Evolutionary conservation across 2,888 invertebrate genomes (phyloP).

Genomic region (Chelonus formosanus): DNA sequence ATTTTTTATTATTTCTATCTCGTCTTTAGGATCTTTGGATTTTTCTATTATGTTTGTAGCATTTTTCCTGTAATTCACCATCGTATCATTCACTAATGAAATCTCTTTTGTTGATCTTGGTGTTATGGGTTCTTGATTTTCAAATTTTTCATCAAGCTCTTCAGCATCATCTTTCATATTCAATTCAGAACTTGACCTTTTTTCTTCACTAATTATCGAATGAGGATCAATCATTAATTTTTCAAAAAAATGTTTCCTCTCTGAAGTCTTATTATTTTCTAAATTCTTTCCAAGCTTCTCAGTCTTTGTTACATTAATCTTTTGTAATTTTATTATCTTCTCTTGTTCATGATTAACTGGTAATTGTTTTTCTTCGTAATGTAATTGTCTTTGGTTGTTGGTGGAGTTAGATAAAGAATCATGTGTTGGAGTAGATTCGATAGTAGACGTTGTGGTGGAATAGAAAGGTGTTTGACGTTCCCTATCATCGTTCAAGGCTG

Average conservation of each 20-base stretch:
- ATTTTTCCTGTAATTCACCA: constrained; percentile 48
- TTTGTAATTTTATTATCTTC: neutral
- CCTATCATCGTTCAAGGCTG: constrained; percentile 31
- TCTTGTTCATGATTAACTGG: neutral
- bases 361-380: no score
- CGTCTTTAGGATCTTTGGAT: constrained; percentile 46
- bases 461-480: constrained; percentile 25
- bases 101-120: constrained; percentile 36
- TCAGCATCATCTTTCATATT: neutral
- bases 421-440: constrained; percentile 1
- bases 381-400: no score
- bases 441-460: constrained; percentile 9
- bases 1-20: constrained; percentile 50
- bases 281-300: neutral
- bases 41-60: constrained; percentile 35
- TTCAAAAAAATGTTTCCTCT: constrained; percentile 18
- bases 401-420: neutral
- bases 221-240: constrained; percentile 3
- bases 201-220: constrained; percentile 6
- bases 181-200: neutral
- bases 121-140: constrained; percentile 32
- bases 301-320: neutral
- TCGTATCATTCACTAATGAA: constrained; percentile 54
- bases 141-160: constrained; percentile 19
- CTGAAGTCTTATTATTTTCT: neutral